A percentile compares a stretch with the other conserved stretches of the same genome.
Conservation (phyloP, 2,888 invertebrate genomes). For the Amphipyra tragopoginis region DNA sequence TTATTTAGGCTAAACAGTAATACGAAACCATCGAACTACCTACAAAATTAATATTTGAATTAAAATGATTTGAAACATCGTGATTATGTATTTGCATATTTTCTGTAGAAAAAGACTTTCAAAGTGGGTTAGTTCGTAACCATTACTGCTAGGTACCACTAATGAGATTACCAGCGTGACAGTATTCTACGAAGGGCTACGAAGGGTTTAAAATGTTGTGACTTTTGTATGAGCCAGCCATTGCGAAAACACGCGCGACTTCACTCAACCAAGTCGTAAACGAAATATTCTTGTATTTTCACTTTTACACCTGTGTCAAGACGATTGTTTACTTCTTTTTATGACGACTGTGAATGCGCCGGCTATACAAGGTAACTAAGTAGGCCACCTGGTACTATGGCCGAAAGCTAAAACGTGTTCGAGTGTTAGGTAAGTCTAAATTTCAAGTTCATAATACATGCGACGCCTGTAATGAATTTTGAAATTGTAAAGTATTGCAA, state of each 20-base stretch:
- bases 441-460: conserved; percentile 50
- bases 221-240: conserved; percentile 58
- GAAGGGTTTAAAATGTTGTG: conserved; percentile 56
- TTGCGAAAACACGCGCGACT: conserved; percentile 60
- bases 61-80: conserved; percentile 24
- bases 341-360: conserved; percentile 60
- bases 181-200: conserved; percentile 57
- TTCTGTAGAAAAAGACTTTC: conserved; percentile 44
- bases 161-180: conserved; percentile 57
- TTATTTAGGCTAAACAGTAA: conserved; percentile 44
- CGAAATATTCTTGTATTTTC: conserved; percentile 74
- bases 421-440: conserved; percentile 48
- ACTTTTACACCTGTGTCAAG: conserved; percentile 84
- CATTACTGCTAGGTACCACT: conserved; percentile 54
- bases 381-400: conserved; percentile 59
- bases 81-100: conserved; percentile 36
- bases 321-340: conserved; percentile 76
- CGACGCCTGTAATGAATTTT: conserved; percentile 39
- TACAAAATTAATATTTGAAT: conserved; percentile 3
- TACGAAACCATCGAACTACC: conserved; percentile 31
- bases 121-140: conserved; percentile 59
- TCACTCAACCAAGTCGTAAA: conserved; percentile 60
- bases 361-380: conserved; percentile 57
- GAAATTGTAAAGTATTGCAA: conserved; percentile 39
- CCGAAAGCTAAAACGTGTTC: conserved; percentile 44